phyloP scores from a whole-genome alignment of 2,113 vertebrate genomes.

The Tetrao urogallus region DNA sequence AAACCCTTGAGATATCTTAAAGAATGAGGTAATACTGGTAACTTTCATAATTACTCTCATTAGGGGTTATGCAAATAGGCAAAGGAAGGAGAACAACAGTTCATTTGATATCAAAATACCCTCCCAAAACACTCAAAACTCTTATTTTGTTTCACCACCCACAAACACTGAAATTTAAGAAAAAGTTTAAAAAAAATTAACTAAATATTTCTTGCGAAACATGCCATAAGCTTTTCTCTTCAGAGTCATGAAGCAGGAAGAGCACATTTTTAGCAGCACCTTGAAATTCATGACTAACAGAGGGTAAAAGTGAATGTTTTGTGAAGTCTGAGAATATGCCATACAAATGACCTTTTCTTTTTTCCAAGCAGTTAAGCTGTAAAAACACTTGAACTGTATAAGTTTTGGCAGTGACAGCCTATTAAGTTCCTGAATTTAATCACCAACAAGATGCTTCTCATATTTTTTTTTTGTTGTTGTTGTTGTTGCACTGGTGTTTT shows the following conservation, averaged over 20 bases:
- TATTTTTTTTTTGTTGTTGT: not conserved
- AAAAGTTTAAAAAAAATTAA: not conserved
- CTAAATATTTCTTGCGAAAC: not conserved
- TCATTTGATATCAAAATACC: not conserved
- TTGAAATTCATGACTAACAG: not conserved
- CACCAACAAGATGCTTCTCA: not conserved
- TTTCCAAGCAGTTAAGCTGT: not conserved
- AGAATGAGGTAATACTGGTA: not conserved
- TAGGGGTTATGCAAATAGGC: not conserved
- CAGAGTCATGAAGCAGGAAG: not conserved
- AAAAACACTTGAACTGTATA: not conserved
- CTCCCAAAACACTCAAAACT: not conserved
- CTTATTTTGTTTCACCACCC: not conserved
- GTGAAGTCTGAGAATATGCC: not conserved
- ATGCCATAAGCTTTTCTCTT: not conserved
- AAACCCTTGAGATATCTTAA: not conserved
- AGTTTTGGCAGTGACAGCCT: not conserved
- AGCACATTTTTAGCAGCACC: not conserved
- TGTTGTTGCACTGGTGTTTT: not conserved
- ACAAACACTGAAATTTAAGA: not conserved
- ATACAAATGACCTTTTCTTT: not conserved
- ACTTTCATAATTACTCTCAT: not conserved
- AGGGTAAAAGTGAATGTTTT: not conserved
- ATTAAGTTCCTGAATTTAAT: not conserved
- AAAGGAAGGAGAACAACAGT: not conserved